A percentile compares a stretch with the other conserved stretches of the same genome.
phyloP scores from a whole-genome alignment of 2,113 vertebrate genomes.

The Dromiciops gliroides region DNA sequence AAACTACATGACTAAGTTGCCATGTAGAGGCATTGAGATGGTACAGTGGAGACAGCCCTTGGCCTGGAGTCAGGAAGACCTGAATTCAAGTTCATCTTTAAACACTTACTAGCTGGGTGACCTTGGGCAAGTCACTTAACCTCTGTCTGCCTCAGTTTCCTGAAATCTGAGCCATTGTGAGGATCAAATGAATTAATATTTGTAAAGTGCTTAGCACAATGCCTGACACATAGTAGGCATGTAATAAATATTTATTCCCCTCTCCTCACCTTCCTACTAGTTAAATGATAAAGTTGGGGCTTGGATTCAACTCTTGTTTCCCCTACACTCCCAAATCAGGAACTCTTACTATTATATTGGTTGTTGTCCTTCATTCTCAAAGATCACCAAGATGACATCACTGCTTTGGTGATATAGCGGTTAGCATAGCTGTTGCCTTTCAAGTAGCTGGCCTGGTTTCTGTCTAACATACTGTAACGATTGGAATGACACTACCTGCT shows the following conservation, averaged over 20 bases:
- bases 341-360: background rate
- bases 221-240: background rate
- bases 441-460: slow-evolving; percentile 78
- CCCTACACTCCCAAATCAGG: background rate
- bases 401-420: slow-evolving; percentile 83
- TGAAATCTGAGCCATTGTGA: background rate
- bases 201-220: background rate
- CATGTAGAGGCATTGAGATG: background rate
- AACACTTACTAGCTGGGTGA: background rate
- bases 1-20: background rate
- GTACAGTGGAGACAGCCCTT: background rate
- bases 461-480: background rate
- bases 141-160: background rate
- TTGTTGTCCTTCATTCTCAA: background rate
- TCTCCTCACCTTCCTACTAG: background rate
- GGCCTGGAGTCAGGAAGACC: background rate
- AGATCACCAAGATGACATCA: background rate
- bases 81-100: background rate
- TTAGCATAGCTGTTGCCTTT: slow-evolving; percentile 89
- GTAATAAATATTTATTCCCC: background rate
- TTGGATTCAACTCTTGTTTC: background rate
- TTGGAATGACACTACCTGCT: too few relatives aligned
- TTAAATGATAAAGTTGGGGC: background rate
- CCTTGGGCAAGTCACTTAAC: background rate
- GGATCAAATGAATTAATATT: background rate